phyloP scores from a whole-genome alignment of 2,113 vertebrate genomes.

The Sceloporus tristichus region DNA sequence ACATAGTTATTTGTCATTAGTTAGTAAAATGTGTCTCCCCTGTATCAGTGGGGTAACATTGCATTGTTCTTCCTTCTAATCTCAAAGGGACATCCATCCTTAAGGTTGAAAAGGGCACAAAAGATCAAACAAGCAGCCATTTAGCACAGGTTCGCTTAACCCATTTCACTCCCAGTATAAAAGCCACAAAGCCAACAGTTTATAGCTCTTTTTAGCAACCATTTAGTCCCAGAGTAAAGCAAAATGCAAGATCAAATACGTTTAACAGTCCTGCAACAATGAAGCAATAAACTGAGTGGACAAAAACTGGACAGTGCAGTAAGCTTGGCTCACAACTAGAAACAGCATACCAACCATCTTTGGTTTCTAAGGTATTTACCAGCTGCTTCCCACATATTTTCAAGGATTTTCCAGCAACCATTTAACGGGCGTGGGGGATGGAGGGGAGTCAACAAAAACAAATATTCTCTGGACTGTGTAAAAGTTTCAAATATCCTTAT shows the following conservation, averaged over 20 bases:
- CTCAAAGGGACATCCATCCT: neutral
- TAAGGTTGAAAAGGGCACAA: neutral
- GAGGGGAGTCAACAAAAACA: neutral
- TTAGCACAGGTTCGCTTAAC: too few species aligned
- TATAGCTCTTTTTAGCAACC: neutral
- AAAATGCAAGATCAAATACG: neutral
- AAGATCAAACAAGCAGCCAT: neutral
- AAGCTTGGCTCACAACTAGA: neutral
- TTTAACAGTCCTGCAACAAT: neutral
- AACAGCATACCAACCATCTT: neutral
- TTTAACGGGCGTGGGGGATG: too few species aligned
- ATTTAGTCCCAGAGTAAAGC: neutral
- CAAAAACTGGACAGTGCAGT: neutral
- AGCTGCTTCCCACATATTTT: neutral
- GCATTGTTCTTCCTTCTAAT: neutral
- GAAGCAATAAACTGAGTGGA: neutral
- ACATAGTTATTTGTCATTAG: neutral
- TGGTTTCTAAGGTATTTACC: neutral
- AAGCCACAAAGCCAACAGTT: neutral
- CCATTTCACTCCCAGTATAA: too few species aligned
- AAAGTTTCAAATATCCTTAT: neutral
- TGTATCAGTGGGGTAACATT: too few species aligned
- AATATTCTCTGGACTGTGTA: neutral
- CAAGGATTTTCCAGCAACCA: neutral
- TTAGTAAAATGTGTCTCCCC: neutral